Base-by-base conservation (phyloP, 2,797 vertebrate species). In the Monodelphis domestica region DNA sequence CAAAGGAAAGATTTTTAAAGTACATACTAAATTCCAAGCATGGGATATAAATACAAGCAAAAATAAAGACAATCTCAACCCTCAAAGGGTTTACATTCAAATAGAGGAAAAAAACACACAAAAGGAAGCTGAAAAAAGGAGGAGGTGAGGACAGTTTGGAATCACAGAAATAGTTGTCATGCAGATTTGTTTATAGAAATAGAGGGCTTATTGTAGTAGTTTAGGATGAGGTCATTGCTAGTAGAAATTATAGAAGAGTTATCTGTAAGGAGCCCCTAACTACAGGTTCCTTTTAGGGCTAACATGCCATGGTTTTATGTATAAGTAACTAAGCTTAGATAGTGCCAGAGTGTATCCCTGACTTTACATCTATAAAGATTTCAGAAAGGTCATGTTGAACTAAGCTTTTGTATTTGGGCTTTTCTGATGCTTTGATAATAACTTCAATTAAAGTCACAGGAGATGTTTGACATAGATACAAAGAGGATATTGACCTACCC, bases 391-490 rank as follows among this genome's bases (percentile, higher is more conserved):
- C 92, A 91, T 50, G 26, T 88, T 91, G 55, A 96, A 87, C 29
- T 63, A 93, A 94, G 55, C 59, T 91, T 95, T 95, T 94, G 15
- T 90, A 94, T 91, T 70, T 94, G 78, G 91, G 56, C 33, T 96
- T n/a, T 90, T 59, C 12, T 57, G 53, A 93, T 91, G 24, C n/a
- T 94, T 5, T 94, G 94, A 96, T 95, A 96, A 92, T 93, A 94
- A 90, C 90, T 96, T 95, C 88, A 94, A 70, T 92, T 95, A 88
- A 97, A 97, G 88, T 91, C 91, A 96, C 50, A 53, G 53, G 59
- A 93, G n/a, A 96, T 93, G 30, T 88, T 54, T 52, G n/a, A 93
- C 12, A 53, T 52, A 59, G 89, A 52, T 11, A 70, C 30, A 59
- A 5, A 38, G 0, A 29, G 89, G 53, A 57, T 92, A 91, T 38